These are phyloP conservation scores for Drosophila persimilis DNA, from an alignment of 1,140 invertebrate species.

Conservation along the genomic window DNA sequence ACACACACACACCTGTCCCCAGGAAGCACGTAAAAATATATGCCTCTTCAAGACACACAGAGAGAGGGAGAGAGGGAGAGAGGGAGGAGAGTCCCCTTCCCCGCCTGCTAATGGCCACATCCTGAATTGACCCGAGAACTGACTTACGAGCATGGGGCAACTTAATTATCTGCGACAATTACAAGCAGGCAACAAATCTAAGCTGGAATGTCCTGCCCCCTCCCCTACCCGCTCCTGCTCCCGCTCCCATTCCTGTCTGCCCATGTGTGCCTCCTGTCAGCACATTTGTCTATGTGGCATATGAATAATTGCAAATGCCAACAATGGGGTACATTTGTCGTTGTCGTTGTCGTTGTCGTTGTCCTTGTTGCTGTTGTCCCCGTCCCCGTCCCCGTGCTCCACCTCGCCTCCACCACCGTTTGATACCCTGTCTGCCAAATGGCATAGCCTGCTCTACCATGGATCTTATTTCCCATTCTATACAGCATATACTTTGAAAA, in stretches of 20 bases:
- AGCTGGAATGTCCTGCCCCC: conserved; percentile 66
- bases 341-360: conserved; percentile 13
- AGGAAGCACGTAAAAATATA: conserved; percentile 8
- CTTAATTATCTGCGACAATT: conserved; percentile 79
- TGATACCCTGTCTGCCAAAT: too few relatives aligned
- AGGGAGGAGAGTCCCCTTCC: too few relatives aligned
- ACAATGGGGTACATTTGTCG: conserved; percentile 72
- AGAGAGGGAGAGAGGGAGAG: too few relatives aligned
- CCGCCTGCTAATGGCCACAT: conserved; percentile 33
- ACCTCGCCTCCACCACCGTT: too few relatives aligned
- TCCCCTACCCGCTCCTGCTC: background rate
- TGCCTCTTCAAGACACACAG: background rate
- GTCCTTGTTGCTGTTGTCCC: conserved; percentile 22
- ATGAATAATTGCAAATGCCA: conserved; percentile 80
- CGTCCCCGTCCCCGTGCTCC: conserved; percentile 1
- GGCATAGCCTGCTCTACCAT: too few relatives aligned
- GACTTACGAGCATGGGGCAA: conserved; percentile 54
- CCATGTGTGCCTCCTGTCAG: conserved; percentile 53
- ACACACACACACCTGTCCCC: background rate
- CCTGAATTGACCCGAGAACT: conserved; percentile 33
- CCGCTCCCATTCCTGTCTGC: background rate
- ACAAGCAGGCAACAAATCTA: conserved; percentile 74
- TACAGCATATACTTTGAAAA: too few relatives aligned
- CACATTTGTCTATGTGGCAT: conserved; percentile 80
- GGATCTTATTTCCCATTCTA: too few relatives aligned